phyloP scores from a whole-genome alignment of 2,888 invertebrate genomes.

The Amphipoea lucens region DNA sequence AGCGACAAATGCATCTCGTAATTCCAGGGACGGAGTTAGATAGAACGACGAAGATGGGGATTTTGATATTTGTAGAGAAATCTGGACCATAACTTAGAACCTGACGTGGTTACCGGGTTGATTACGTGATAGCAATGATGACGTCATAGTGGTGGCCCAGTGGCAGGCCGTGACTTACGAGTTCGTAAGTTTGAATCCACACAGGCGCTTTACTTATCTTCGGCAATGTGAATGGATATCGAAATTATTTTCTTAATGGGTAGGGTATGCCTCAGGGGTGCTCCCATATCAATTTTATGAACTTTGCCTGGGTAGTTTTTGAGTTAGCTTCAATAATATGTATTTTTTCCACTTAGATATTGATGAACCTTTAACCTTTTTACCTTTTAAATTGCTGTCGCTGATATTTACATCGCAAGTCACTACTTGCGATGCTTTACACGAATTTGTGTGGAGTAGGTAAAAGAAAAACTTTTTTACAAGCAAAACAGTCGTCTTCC shows the following conservation, averaged over 20 bases:
- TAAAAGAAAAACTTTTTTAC: no score
- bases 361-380: not conserved
- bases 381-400: not conserved
- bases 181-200: no score
- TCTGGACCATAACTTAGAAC: not conserved
- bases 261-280: no score
- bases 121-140: no score
- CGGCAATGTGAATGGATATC: no score
- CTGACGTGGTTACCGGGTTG: not conserved
- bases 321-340: not conserved
- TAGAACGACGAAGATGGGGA: not conserved
- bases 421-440: not conserved
- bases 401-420: not conserved
- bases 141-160: no score
- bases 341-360: not conserved
- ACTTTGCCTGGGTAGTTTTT: no score
- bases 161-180: no score
- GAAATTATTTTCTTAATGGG: no score
- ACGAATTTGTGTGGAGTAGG: not conserved
- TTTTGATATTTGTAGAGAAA: not conserved
- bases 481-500: no score
- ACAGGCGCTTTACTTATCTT: no score
- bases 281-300: no score
- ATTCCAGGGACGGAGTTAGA: conserved; percentile 55
- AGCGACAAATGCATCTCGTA: conserved; percentile 67